Base-by-base conservation (phyloP, 2,797 vertebrate species). In the Ibycter americanus region DNA sequence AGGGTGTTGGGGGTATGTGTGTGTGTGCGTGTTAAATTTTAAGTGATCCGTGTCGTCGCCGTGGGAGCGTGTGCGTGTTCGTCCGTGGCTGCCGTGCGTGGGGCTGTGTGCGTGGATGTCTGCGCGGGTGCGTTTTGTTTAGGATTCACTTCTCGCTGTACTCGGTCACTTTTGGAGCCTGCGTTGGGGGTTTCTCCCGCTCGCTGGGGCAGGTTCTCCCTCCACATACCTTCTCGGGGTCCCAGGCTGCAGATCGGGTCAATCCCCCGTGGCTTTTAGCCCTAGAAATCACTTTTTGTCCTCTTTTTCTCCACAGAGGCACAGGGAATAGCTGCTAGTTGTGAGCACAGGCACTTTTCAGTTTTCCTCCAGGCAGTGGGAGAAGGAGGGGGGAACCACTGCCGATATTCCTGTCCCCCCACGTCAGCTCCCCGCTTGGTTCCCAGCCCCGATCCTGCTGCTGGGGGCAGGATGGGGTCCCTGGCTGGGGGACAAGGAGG, bases 281-380 rank as follows among this genome's bases (percentile, higher is more conserved):
- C 76, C 52, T 32, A 18, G 11, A 23, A 61, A 54, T 82, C 86
- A 63, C 68, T 34, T 62, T 42, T 38, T 26, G 15, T 5, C 76
- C 71, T 52, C 54, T 38, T 56, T 47, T 26, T 52, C 52, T 79
- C 62, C 87, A 11, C 76, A 42, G 80, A 88, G 79, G 79, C 80
- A 82, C 84, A 81, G 90, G 83, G 86, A 90, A 66, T 89, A 92
- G 95, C 91, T 96, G 90, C 88, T 97, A 94, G 85, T 68, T 51
- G 82, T 66, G 89, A 89, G 93, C 90, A 95, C 90, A 79, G 67
- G 88, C 94, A 94, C 93, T 96, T 90, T 85, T 42, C 49, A 61
- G 80, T 87, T 92, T 54, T 56, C 72, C 76, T 61, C 12, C 9
- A 1, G 74, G 81, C 5, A 5, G 52, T 38, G 76, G 79, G 26